Base-by-base conservation (phyloP, 1,140 invertebrate genomes). In the Manduca sexta region DNA sequence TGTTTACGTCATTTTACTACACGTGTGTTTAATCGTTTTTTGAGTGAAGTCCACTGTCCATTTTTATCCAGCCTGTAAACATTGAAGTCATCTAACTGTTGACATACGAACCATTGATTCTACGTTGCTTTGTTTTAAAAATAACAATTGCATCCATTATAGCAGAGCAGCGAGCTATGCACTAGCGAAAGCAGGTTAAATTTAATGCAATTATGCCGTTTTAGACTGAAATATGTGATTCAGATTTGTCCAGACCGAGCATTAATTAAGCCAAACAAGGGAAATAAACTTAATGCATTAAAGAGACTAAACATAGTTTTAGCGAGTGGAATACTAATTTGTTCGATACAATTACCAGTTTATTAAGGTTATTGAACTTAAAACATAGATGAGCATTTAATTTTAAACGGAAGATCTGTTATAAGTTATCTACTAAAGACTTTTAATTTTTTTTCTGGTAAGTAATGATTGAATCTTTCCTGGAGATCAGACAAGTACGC, bases 141-240 rank as follows among this genome's bases (percentile, higher is more conserved):
- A 33, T 15, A 17, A 33, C 42, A 34, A 34, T 14, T 31, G 26
- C 26, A 8, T 13, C 30, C 14, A 33, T 31, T 16, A 44, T 16
- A 14, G 21, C 14, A 16, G 14, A 44, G 12, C 3, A 44, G 13
- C 29, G 42, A 43, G 26, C 34, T 45, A 53, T 39, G 26, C 39
- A 49, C 34, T 6, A 17, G 53, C 17, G 54, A 56, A 56, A 56
- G 54, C 47, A 40, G 54, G 54, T 40, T 46, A 45, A 44, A 34
- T 31, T 30, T 38, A 34, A 44, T 53, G 33, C 51, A 43, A 14
- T 53, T 52, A 39, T 35, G 31, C 43, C 6, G 26, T 15, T 43
- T n/a, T 43, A 15, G 41, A 38, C 35, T 44, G 12, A 18, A 8
- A 35, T 37, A 12, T 26, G 10, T 21, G 48, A 43, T 35, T 30